Percentiles rank a stretch among this genome's conserved stretches.
These are phyloP conservation scores for Leucozona laternaria DNA, from an alignment of 2,888 invertebrate species.

Conservation along the genomic window DNA sequence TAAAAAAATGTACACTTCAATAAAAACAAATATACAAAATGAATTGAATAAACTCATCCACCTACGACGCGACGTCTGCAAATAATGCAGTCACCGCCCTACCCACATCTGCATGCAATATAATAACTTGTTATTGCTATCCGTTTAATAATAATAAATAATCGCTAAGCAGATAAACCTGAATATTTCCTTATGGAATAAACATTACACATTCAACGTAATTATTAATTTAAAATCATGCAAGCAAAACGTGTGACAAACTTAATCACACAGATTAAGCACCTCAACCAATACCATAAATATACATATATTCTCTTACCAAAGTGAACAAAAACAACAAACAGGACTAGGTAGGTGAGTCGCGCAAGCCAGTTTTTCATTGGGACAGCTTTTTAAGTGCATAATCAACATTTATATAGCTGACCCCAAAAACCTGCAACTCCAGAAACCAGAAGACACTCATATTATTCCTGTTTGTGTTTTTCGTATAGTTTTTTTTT, in stretches of 20 bases:
- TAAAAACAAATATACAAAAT: background rate
- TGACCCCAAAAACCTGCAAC: constrained; percentile 50
- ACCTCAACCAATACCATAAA: constrained; percentile 41
- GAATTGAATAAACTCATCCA: background rate
- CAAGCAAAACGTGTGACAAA: constrained; percentile 52
- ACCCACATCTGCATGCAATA: background rate
- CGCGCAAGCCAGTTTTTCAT: constrained; percentile 42
- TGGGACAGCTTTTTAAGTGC: constrained; percentile 45
- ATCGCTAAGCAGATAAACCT: constrained; percentile 21
- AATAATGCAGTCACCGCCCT: background rate
- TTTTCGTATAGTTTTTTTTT: no score
- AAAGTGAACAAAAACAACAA: background rate
- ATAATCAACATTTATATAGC: constrained; percentile 38
- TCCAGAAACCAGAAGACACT: constrained; percentile 36
- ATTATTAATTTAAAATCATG: constrained; percentile 44
- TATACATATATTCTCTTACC: constrained; percentile 28
- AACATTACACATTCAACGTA: constrained; percentile 28
- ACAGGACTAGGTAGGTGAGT: constrained; percentile 12
- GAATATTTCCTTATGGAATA: constrained; percentile 18
- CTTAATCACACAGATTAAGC: constrained; percentile 30
- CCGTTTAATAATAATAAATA: constrained; percentile 19
- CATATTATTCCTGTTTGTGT: constrained; percentile 42
- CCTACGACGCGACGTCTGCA: background rate
- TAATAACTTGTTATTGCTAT: background rate
- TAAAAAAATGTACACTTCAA: no score